Base-by-base conservation (phyloP, 2,797 vertebrate species). In the Rhinatrema bivittatum region DNA sequence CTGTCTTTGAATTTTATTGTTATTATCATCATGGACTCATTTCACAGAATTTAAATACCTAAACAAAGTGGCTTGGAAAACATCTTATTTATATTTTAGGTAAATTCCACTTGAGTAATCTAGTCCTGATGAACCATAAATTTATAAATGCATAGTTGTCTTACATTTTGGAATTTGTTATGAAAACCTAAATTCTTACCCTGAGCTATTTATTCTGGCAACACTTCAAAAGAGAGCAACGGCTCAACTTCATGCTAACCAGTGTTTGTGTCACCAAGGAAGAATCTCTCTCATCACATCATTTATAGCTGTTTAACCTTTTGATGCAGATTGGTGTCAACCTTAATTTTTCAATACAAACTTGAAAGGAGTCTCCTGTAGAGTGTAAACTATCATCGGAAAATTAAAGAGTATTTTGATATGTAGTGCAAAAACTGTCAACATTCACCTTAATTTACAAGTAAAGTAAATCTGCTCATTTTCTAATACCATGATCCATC, bases 131-230 rank as follows among this genome's bases (percentile, higher is more conserved):
- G 47, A 72, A 58, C 37, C 33, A 38, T 46, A 32, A 20, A 53
- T 56, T 49, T 38, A 49, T 59, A 67, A 65, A 49, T 56, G 44
- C 54, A 49, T 36, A 49, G 27, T 39, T 62, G 35, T 59, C 37
- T 57, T 55, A 17, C 45, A 60, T 71, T 71, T 68, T 57, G 48
- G 37, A 48, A 43, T 71, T 59, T 68, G 42, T 69, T 69, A 62
- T 64, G 61, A 61, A 59, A 69, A 65, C 39, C 24, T 42, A 56
- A 66, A 57, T 60, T 62, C 60, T 62, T 56, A 65, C 57, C 66
- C 40, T 43, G 32, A 62, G 56, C 48, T 76, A 65, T 67, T 72
- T 74, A 51, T 35, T 36, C 50, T 76, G 73, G 73, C 68, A 68
- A 8, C 1, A 1, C 60, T 63, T 76, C 68, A 70, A 70, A 46